Evolutionary conservation across 1,140 invertebrate genomes (phyloP), one percentile per base, ranked within the genome.

Genomic region (Phthorimaea operculella): DNA sequence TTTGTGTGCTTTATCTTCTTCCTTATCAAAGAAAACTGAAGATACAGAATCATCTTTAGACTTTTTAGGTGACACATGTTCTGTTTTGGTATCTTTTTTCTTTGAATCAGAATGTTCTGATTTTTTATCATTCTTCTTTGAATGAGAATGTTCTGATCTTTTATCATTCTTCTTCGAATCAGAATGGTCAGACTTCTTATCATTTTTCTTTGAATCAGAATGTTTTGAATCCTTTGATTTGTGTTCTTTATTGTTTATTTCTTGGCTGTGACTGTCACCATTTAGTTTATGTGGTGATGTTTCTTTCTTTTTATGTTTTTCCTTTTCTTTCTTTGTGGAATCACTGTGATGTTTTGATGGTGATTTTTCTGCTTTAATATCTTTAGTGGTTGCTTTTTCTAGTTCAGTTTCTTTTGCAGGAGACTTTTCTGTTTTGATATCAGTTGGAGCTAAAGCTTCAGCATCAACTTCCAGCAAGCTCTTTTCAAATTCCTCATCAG

Each of bases 401-500:
- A 3, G 10, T 39, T 39, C 44, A 18, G 16, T 18, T 16, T 56
- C 54, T 54, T 59, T 58, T 18, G 45, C 39, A 17, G 48, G 55
- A 49, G 51, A 45, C 34, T 51, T 53, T 47, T 65, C 54, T 17
- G 49, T 52, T 34, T 53, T 57, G 45, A 52, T 47, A 53, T 16
- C 17, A 15, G 48, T 55, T 53, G 33, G 61, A 34, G 66, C 66
- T 53, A 70, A 39, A 33, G 65, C 65, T 54, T 81, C 78, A 73
- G 65, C 65, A 67, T 92, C 91, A 42, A 93, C 69, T 67, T 91
- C 86, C 57, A 88, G 66, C 12, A 93, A 71, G 18, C 89, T 90
- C 63, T 88, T 86, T 67, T 90, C 87, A 80, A 93, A 93, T 61
- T 91, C 89, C 51, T 90, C 87, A 86, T 93, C 90, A 55, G 88